Evolutionary conservation across 2,888 invertebrate species (phyloP), one percentile per base, ranked within the genome.

Genomic region (Heliconius aoede): DNA sequence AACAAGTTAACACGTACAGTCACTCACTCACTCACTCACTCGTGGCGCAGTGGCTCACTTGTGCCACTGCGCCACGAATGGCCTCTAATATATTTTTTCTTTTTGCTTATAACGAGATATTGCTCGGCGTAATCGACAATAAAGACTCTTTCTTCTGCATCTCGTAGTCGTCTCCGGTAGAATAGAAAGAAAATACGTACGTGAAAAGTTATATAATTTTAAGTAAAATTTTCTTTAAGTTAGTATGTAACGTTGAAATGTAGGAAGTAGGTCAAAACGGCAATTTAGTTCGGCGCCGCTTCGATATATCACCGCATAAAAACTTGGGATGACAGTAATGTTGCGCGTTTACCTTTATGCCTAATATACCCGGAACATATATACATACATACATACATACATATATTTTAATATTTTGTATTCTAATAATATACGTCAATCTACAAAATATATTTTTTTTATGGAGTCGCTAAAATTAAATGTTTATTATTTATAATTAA

Each of bases 241-340:
- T 72, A 11, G 40, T 65, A 65, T 65, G 36, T 65, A 36, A 61
- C 58, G 72, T 72, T 40, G 60, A 36, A 69, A 61, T 72, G 40
- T 40, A 24, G 72, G 21, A 72, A 72, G 72, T 72, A 72, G 72
- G 72, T 72, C 72, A 72, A 72, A 32, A 60, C 61, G 61, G 40
- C 60, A 72, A 72, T 72, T 72, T 72, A 26, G 60, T 61, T 61
- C 60, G 36, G 36, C 58, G 72, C 36, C 36, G 72, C 61, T 72
- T 60, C 60, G 40, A 72, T 72, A 72, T 72, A 72, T 72, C 72
- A 72, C 40, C 28, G 60, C 58, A 40, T 28, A 72, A 72, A 72
- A 72, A 61, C 72, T 61, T 61, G 60, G 72, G 72, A 72, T 72
- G 61, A 72, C 72, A 72, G 72, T 72, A 60, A 60, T 72, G 40